A percentile compares a stretch with the other conserved stretches of the same genome.
phyloP scores from a whole-genome alignment of 2,888 invertebrate species.

The Drosophila cognata region DNA sequence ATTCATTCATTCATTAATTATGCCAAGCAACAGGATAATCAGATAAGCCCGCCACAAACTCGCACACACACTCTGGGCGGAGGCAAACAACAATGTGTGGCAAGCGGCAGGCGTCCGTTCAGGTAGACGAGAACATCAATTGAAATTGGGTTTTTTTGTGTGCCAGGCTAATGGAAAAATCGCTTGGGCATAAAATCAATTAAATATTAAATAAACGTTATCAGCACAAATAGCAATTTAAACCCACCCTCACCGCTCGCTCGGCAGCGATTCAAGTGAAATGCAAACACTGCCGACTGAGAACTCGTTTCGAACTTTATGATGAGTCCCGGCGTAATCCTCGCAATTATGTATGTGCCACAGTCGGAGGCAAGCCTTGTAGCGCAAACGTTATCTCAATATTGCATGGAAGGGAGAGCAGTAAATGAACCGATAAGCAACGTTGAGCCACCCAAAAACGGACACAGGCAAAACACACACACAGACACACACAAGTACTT shows the following conservation, averaged over 20 bases:
- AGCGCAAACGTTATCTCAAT: slow-evolving; percentile 73
- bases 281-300: slow-evolving; percentile 58
- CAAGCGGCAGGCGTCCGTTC: slow-evolving; percentile 12
- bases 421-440: slow-evolving; percentile 66
- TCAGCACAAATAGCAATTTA: slow-evolving; percentile 73
- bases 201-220: slow-evolving; percentile 78
- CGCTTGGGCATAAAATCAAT: slow-evolving; percentile 69
- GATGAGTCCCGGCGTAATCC: slow-evolving; percentile 68
- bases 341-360: slow-evolving; percentile 63
- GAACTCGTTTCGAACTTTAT: slow-evolving; percentile 50
- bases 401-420: slow-evolving; percentile 58
- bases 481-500: slow-evolving; percentile 13
- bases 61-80: slow-evolving; percentile 9
- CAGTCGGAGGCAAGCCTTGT: slow-evolving; percentile 9
- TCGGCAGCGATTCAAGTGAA: slow-evolving; percentile 43
- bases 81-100: slow-evolving; percentile 34
- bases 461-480: slow-evolving; percentile 36
- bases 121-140: slow-evolving; percentile 17
- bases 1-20: slow-evolving; percentile 37
- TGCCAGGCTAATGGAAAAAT: slow-evolving; percentile 63
- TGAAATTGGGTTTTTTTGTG: slow-evolving; percentile 34
- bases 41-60: slow-evolving; percentile 48
- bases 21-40: slow-evolving; percentile 54
- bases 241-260: background rate
- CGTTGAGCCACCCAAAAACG: slow-evolving; percentile 36